phyloP scores from a whole-genome alignment of 2,888 invertebrate genomes.

The Ormia ochracea region DNA sequence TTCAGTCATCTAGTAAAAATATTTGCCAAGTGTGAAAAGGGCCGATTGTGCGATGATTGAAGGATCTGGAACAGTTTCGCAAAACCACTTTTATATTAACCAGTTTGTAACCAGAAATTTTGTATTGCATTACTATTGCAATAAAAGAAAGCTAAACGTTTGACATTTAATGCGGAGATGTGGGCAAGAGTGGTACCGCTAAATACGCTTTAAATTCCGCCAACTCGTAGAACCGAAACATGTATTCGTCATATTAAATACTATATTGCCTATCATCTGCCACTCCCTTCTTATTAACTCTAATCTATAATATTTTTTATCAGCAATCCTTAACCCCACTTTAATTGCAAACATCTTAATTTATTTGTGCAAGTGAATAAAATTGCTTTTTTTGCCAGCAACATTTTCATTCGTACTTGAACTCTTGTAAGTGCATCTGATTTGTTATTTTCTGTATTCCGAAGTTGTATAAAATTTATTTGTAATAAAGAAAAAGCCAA shows the following conservation, averaged over 20 bases:
- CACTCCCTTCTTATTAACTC: background rate
- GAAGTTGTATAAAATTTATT: background rate
- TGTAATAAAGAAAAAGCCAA: slow-evolving; percentile 13
- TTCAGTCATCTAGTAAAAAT: too few species aligned
- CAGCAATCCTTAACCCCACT: slow-evolving; percentile 1
- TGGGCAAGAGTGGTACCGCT: too few species aligned
- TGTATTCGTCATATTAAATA: background rate
- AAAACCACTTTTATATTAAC: too few species aligned
- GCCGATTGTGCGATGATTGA: too few species aligned
- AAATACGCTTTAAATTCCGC: too few species aligned
- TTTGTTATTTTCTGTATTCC: background rate
- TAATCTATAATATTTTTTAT: background rate
- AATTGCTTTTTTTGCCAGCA: background rate
- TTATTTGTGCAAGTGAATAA: background rate
- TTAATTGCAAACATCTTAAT: slow-evolving; percentile 39
- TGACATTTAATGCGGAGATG: too few species aligned
- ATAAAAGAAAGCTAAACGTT: too few species aligned
- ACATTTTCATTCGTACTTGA: slow-evolving; percentile 24
- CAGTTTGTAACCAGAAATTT: too few species aligned
- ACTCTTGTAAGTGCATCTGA: slow-evolving; percentile 40
- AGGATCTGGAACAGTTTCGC: too few species aligned
- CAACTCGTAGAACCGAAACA: background rate
- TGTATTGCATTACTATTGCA: too few species aligned
- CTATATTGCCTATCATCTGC: background rate
- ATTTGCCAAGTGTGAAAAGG: too few species aligned